Percentiles rank a stretch among this genome's conserved stretches.
Conservation (phyloP, 2,797 vertebrate species). For the Caiman crocodilus region DNA sequence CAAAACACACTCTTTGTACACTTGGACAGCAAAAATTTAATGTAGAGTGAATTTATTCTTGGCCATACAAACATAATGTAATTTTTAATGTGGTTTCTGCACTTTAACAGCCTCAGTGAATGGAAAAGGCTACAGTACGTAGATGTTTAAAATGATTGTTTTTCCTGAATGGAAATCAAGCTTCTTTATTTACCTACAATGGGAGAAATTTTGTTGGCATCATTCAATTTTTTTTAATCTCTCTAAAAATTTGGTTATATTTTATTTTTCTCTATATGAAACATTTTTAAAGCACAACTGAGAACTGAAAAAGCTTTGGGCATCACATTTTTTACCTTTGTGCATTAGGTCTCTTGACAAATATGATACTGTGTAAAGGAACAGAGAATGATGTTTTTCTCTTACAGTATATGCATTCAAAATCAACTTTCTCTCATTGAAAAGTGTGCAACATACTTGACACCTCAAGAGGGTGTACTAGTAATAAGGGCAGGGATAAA, state of each 20-base stretch:
- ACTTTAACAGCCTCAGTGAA: conserved; percentile 17
- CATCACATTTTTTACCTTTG: neutral
- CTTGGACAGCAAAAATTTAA: neutral
- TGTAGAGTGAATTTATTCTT: neutral
- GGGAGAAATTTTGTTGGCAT: neutral
- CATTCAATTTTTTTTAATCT: neutral
- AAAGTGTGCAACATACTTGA: conserved; percentile 25
- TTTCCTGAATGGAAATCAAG: neutral
- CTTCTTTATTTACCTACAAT: neutral
- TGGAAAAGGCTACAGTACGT: neutral
- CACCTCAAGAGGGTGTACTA: conserved; percentile 51
- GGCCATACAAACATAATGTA: neutral
- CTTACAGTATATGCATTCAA: neutral
- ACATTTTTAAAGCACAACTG: neutral
- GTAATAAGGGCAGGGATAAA: conserved; percentile 56
- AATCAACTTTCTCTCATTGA: conserved; percentile 46
- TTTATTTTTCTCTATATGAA: neutral
- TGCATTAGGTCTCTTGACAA: conserved; percentile 25
- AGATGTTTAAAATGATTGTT: neutral
- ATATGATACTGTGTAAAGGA: conserved; percentile 10
- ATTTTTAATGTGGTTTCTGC: neutral
- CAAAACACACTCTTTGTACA: neutral
- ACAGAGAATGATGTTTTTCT: neutral
- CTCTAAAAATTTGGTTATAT: neutral
- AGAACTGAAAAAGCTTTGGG: conserved; percentile 14